Conservation (phyloP, 2,888 invertebrate genomes). For the Pandemis cinnamomeana region DNA sequence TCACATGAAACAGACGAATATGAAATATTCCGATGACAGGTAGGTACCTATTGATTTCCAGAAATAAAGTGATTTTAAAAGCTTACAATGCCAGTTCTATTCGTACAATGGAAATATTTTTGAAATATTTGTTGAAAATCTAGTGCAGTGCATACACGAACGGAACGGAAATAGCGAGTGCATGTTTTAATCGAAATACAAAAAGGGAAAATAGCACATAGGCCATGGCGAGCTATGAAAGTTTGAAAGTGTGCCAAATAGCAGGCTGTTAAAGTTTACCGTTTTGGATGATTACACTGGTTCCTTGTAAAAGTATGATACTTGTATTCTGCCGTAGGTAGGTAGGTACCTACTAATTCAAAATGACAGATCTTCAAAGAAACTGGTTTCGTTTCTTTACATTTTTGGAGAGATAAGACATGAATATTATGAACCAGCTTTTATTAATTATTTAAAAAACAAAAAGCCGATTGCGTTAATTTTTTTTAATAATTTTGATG, state of each 20-base stretch:
- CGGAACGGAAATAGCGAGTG: conserved; percentile 55
- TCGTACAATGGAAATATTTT: conserved; percentile 47
- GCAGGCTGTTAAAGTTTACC: conserved; percentile 63
- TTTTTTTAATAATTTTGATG: no score
- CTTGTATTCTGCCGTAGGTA: conserved; percentile 14
- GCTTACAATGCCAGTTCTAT: conserved; percentile 51
- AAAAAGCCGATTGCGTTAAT: no score
- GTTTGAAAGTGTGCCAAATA: conserved; percentile 73
- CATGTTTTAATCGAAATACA: conserved; percentile 61
- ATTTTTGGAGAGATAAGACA: no score
- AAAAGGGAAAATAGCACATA: conserved; percentile 54
- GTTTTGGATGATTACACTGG: conserved; percentile 57
- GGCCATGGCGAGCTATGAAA: conserved; percentile 52
- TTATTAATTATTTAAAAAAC: no score
- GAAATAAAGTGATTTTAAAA: background rate
- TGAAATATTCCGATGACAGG: background rate
- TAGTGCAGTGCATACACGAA: conserved; percentile 51
- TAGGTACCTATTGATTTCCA: background rate
- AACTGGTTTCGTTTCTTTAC: no score
- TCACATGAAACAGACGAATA: background rate
- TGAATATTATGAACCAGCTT: no score
- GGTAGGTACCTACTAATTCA: no score
- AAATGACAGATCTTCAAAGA: no score
- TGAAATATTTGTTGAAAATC: conserved; percentile 50
- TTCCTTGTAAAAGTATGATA: conserved; percentile 49